Evolutionary conservation across 2,113 vertebrate species (phyloP), one percentile per base, ranked within the genome.

Genomic region (Plestiodon gilberti): DNA sequence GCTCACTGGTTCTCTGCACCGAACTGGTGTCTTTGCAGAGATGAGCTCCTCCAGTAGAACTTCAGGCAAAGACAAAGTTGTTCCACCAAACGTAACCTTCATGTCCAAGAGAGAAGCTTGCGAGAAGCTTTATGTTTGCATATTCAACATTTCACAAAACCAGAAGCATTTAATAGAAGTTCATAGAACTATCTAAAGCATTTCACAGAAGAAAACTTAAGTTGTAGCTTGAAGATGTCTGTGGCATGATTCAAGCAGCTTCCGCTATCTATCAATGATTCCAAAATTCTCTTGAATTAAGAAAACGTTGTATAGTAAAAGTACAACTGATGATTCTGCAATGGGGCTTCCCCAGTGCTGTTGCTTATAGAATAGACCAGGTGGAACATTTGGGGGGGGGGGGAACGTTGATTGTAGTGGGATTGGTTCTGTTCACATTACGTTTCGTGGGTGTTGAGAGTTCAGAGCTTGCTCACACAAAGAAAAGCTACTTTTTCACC

Each of bases 1-100:
- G 89, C 93, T 96, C 93, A 96, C 95, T 96, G 94, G 95, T 88
- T 94, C 96, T 93, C 64, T 48, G 93, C 89, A 59, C 75, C 93
- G 90, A 92, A 91, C 88, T 93, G 93, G 91, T 94, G 83, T 88
- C 67, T 65, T 48, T 64, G 69, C 83, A 75, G 78, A 96, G 95
- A 96, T 95, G 95, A 96, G 89, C 84, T 28, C 64, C 82, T 43
- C 88, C 85, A 90, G 82, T 79, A 79, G 79, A 89, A 89, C 88
- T 87, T 20, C 80, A 86, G n/a, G 75, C 86, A 89, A 84, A 94
- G 87, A 84, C 22, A 35, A 85, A 93, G n/a, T 0, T 77, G 87
- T 87, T 88, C 79, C 64, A 89, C 83, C 73, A 87, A 74, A 74
- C 30, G 18, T 90, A 78, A 79, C 67, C 89, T 89, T 79, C 89